These are phyloP conservation scores for Chrysotoxum bicinctum DNA, from an alignment of 2,888 invertebrate species.

Conservation along the genomic window DNA sequence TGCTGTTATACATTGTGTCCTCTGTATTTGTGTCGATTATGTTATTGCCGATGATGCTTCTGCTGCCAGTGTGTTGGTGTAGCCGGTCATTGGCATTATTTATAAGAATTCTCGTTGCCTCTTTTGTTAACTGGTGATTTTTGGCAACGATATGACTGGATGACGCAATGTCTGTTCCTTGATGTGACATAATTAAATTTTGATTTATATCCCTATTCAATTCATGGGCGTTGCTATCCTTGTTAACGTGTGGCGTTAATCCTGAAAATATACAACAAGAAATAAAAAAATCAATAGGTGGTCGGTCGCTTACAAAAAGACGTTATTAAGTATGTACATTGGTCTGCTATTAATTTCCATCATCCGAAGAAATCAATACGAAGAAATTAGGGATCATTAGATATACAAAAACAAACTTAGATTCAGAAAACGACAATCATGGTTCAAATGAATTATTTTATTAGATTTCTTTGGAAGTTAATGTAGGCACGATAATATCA, in stretches of 20 bases:
- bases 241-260: slow-evolving; percentile 75
- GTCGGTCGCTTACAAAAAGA: background rate
- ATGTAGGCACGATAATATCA: background rate
- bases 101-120: slow-evolving; percentile 75
- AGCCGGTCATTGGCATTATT: slow-evolving; percentile 56
- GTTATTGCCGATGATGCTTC: slow-evolving; percentile 59
- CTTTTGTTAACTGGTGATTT: slow-evolving; percentile 76
- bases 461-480: slow-evolving; percentile 20
- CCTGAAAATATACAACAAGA: slow-evolving; percentile 72
- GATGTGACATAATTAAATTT: slow-evolving; percentile 80
- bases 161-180: slow-evolving; percentile 73
- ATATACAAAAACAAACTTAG: background rate
- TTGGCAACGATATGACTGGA: slow-evolving; percentile 72
- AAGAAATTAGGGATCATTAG: slow-evolving; percentile 12
- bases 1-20: slow-evolving; percentile 73
- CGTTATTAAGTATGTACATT: background rate
- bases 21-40: slow-evolving; percentile 73
- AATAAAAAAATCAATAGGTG: slow-evolving; percentile 37
- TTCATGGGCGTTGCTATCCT: slow-evolving; percentile 74
- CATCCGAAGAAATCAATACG: slow-evolving; percentile 3
- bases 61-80: slow-evolving; percentile 38
- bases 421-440: slow-evolving; percentile 12
- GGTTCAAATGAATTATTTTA: slow-evolving; percentile 48
- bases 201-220: slow-evolving; percentile 79
- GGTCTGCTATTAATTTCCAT: background rate